Evolutionary conservation across 1,140 invertebrate genomes (phyloP).

Genomic region (Spodoptera litura): DNA sequence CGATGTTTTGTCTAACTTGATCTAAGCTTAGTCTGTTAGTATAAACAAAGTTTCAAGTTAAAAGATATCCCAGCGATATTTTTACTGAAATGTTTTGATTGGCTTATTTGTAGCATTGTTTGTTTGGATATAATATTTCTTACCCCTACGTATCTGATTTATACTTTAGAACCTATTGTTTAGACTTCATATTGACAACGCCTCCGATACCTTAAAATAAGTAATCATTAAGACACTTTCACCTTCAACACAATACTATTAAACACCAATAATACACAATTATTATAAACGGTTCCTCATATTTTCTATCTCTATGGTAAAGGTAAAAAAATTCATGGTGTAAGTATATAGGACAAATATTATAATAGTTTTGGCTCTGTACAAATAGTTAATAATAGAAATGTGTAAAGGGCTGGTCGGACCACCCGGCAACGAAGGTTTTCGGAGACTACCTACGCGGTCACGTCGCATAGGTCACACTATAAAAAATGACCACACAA

Average conservation of each 20-base stretch:
- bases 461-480: not conserved
- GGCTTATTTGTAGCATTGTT: no score
- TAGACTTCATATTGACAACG: no score
- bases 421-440: slow-evolving; percentile 53
- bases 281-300: slow-evolving; percentile 24
- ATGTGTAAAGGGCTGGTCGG: slow-evolving; percentile 41
- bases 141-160: no score
- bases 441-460: slow-evolving; percentile 23
- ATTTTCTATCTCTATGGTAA: slow-evolving; percentile 35
- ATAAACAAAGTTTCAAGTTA: no score
- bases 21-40: no score
- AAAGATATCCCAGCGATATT: no score
- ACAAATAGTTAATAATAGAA: slow-evolving; percentile 59
- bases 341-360: slow-evolving; percentile 69
- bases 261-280: not conserved
- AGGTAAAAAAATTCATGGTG: slow-evolving; percentile 60
- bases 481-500: no score
- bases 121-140: no score
- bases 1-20: no score
- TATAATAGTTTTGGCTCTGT: slow-evolving; percentile 66
- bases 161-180: no score
- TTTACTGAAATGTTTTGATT: no score
- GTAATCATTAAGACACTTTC: not conserved
- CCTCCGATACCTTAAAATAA: not conserved
- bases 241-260: no score